These are phyloP conservation scores for Pimephales promelas DNA, from an alignment of 2,113 vertebrate genomes.

Conservation along the genomic window DNA sequence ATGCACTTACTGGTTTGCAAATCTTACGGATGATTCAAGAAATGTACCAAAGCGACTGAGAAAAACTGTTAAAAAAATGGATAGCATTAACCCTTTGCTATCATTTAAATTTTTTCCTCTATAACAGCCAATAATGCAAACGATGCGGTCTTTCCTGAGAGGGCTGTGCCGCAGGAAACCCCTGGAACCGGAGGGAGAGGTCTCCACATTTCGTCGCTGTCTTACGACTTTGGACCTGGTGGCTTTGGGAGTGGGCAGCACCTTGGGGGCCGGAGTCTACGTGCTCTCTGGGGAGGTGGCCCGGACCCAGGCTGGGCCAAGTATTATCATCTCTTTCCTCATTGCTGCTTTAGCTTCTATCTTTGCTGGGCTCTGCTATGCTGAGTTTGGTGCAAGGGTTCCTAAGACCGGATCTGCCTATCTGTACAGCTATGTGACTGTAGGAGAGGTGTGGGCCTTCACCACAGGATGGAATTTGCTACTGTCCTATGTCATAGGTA, in stretches of 20 bases:
- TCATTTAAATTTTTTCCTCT: neutral
- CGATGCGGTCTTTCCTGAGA: constrained; percentile 59
- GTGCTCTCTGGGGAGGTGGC: constrained; percentile 87
- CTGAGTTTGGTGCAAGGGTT: constrained; percentile 81
- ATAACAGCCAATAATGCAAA: constrained; percentile 52
- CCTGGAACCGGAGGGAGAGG: constrained; percentile 63
- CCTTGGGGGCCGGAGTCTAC: constrained; percentile 84
- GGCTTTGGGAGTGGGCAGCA: constrained; percentile 85
- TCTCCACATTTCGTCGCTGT: constrained; percentile 79
- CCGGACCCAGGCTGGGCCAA: constrained; percentile 77
- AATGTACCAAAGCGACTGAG: too few relatives aligned
- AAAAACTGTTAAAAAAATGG: neutral
- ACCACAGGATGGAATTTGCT: constrained; percentile 86
- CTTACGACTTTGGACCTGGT: constrained; percentile 80
- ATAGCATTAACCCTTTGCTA: neutral
- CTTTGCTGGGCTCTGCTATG: constrained; percentile 84
- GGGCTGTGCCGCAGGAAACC: constrained; percentile 77
- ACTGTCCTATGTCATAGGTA: constrained; percentile 85
- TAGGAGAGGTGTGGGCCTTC: constrained; percentile 86
- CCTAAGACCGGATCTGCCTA: constrained; percentile 86
- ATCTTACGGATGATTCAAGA: too few relatives aligned
- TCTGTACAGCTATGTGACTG: constrained; percentile 85
- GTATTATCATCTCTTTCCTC: constrained; percentile 85
- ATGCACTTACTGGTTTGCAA: too few relatives aligned
- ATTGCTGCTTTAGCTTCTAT: constrained; percentile 82